Percentiles rank a stretch among this genome's conserved stretches.
These are phyloP conservation scores for Platycercus adscitus DNA, from an alignment of 2,113 vertebrate species.

Conservation along the genomic window DNA sequence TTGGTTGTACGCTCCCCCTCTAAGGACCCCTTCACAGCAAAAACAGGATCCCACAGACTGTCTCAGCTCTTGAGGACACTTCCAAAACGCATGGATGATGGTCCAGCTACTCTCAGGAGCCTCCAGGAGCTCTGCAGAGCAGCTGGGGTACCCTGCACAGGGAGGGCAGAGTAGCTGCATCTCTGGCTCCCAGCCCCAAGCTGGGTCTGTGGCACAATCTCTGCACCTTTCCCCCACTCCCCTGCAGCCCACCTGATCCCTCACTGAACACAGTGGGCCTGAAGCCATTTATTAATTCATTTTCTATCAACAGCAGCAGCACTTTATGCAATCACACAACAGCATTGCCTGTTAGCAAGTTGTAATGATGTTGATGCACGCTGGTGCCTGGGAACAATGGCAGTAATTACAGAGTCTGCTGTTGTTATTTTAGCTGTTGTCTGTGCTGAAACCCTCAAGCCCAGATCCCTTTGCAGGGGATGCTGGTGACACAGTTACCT, in stretches of 20 bases:
- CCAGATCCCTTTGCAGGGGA: background rate
- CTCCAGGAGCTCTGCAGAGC: background rate
- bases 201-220: background rate
- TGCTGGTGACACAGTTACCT: background rate
- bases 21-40: background rate
- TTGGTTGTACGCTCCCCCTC: accelerated
- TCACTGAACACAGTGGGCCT: background rate
- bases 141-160: background rate
- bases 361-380: background rate
- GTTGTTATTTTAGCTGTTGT: background rate
- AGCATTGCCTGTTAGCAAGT: background rate
- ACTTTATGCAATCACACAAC: background rate
- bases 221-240: background rate
- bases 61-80: background rate
- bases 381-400: background rate
- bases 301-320: background rate
- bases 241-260: background rate
- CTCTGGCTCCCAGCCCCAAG: background rate
- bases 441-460: background rate
- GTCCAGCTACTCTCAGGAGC: background rate
- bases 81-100: background rate
- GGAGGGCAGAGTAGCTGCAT: background rate
- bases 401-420: background rate
- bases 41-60: background rate
- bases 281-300: background rate